Conservation (phyloP, 2,888 invertebrate genomes). For the Nymphalis c-album region DNA sequence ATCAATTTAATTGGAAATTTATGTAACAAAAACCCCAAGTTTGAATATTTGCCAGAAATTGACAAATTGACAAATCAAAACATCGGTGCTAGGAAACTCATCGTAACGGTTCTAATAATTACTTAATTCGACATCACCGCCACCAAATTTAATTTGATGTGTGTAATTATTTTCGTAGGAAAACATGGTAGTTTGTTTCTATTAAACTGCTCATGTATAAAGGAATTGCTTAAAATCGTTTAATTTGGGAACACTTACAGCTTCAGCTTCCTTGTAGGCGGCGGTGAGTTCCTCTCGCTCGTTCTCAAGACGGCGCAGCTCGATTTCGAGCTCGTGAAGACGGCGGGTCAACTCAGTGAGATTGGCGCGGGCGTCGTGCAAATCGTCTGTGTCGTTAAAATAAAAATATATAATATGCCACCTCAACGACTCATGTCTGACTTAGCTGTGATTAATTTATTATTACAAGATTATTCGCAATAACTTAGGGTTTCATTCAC, state of each 20-base stretch:
- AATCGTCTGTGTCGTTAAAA: constrained; percentile 86
- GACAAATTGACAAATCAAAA: background rate
- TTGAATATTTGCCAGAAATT: constrained; percentile 12
- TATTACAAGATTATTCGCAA: too few relatives aligned
- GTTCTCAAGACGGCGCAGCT: constrained; percentile 98
- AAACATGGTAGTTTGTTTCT: too few relatives aligned
- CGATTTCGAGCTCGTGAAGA: constrained; percentile 98
- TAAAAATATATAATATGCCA: background rate
- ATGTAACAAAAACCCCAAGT: background rate
- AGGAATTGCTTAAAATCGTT: too few relatives aligned
- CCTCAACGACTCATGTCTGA: background rate
- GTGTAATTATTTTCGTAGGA: too few relatives aligned
- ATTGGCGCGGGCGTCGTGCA: constrained; percentile 95
- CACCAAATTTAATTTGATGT: too few relatives aligned
- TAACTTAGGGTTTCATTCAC: too few relatives aligned
- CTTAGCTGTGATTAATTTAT: background rate
- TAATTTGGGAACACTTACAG: constrained; percentile 84
- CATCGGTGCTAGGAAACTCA: background rate
- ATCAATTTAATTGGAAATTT: constrained; percentile 1
- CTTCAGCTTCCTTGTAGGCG: constrained; percentile 99
- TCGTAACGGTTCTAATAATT: background rate
- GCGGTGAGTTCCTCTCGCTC: constrained; percentile 99
- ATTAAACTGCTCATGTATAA: too few relatives aligned
- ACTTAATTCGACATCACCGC: background rate
- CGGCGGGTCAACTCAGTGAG: constrained; percentile 97